Base-by-base conservation (phyloP, 2,888 invertebrate species). In the Ptilodon capucinus region DNA sequence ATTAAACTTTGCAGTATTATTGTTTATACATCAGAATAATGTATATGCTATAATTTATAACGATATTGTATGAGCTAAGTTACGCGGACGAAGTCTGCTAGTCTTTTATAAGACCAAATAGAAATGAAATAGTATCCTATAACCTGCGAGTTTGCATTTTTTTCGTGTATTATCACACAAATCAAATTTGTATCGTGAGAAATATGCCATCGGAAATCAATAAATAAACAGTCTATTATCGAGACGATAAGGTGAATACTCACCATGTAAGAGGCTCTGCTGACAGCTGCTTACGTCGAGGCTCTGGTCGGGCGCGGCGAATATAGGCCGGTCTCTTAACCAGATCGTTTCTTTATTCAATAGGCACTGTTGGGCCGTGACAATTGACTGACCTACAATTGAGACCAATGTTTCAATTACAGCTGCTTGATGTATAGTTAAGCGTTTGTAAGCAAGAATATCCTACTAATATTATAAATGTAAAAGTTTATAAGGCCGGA, bases 281-380 rank as follows among this genome's bases (percentile, higher is more conserved):
- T 91, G 90, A 71, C 90, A 91, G 63, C 81, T 88, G 71, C 76
- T 79, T 23, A 86, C 79, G 47, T 89, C 88, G 52, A 87, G 64
- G 57, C 76, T 74, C 36, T 79, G 72, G 58, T 90, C 88, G 44
- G 86, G 81, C 18, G 88, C 71, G 23, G 85, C 83, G 61, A 89
- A 90, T 50, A 87, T 82, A 25, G 90, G 88, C 55, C 89, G 77
- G 43, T 91, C 90, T 60, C 90, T 78, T 44, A 91, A 73, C 90
- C 90, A 91, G 68, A 91, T 89, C 54, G 90, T 90, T 70, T 91
- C 90, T 77, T 91, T 91, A 82, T 91, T 90, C 78, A 91, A 82
- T 74, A 91, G 72, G 73, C 90, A 90, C 68, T 89, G 90, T 66
- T 90, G 90, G 44, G 90, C 90, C 57, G 89, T 89, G 54, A 89